Evolutionary conservation across 2,888 invertebrate genomes (phyloP).

Genomic region (Phortica okadai): DNA sequence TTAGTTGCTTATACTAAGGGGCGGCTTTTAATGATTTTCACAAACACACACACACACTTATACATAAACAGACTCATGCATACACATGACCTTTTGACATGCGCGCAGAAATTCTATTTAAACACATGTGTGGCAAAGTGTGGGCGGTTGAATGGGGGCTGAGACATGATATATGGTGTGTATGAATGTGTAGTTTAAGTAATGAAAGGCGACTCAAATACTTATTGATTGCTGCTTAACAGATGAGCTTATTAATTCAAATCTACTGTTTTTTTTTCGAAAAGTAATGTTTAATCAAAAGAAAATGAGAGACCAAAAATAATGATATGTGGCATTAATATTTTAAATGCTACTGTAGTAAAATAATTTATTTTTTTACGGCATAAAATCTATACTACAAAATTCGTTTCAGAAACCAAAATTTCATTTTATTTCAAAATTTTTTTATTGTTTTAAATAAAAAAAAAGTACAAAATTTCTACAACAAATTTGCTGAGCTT

Average conservation of each 20-base stretch:
- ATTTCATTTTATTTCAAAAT: background rate
- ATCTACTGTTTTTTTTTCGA: too few species aligned
- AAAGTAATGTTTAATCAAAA: too few species aligned
- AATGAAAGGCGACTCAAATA: too few species aligned
- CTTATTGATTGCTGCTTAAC: too few species aligned
- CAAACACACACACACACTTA: conserved; percentile 39
- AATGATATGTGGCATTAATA: too few species aligned
- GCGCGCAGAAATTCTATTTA: conserved; percentile 60
- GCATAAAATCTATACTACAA: too few species aligned
- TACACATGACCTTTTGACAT: conserved; percentile 65
- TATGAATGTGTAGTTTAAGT: too few species aligned
- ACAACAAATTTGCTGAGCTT: background rate
- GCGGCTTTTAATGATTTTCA: conserved; percentile 60
- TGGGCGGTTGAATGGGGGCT: background rate
- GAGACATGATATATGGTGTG: background rate
- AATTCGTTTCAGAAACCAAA: too few species aligned
- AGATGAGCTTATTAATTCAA: too few species aligned
- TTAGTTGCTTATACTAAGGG: conserved; percentile 63
- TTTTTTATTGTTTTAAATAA: background rate
- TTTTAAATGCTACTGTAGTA: too few species aligned
- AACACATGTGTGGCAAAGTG: background rate
- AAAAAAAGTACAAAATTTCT: background rate
- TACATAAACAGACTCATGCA: conserved; percentile 1
- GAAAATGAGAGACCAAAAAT: too few species aligned
- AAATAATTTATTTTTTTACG: too few species aligned